Conservation (phyloP, 2,888 invertebrate genomes). For the Eristalinus sepulchralis region DNA sequence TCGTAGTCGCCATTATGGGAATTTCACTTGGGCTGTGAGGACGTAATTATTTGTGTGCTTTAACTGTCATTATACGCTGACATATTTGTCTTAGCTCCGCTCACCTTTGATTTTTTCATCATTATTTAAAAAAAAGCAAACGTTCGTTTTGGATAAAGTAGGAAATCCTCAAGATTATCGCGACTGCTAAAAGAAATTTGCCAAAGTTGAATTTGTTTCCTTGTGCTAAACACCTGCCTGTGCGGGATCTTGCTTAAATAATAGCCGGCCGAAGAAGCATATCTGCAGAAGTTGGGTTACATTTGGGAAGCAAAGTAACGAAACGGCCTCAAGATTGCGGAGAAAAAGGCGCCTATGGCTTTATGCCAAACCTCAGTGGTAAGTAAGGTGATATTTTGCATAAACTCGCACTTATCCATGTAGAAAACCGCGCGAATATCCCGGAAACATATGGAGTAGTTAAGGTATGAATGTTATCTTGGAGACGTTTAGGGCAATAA, state of each 20-base stretch:
- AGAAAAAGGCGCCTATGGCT: conserved; percentile 83
- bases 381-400: conserved; percentile 77
- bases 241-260: conserved; percentile 4
- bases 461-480: neutral
- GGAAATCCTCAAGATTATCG: neutral
- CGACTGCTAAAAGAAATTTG: neutral
- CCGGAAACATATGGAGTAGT: neutral
- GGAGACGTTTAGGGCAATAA: neutral
- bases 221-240: neutral
- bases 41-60: conserved; percentile 45
- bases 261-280: conserved; percentile 27
- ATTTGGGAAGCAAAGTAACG: conserved; percentile 2
- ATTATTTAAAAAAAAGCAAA: neutral
- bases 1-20: conserved; percentile 63
- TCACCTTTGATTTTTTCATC: conserved; percentile 48
- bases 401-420: neutral
- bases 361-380: conserved; percentile 87
- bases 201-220: neutral
- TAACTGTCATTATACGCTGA: conserved; percentile 23
- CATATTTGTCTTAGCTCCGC: conserved; percentile 51
- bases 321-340: conserved; percentile 78
- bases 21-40: conserved; percentile 52
- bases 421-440: neutral
- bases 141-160: neutral
- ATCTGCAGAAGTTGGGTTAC: neutral